phyloP scores from a whole-genome alignment of 2,113 vertebrate species.

The Thymallus thymallus region DNA sequence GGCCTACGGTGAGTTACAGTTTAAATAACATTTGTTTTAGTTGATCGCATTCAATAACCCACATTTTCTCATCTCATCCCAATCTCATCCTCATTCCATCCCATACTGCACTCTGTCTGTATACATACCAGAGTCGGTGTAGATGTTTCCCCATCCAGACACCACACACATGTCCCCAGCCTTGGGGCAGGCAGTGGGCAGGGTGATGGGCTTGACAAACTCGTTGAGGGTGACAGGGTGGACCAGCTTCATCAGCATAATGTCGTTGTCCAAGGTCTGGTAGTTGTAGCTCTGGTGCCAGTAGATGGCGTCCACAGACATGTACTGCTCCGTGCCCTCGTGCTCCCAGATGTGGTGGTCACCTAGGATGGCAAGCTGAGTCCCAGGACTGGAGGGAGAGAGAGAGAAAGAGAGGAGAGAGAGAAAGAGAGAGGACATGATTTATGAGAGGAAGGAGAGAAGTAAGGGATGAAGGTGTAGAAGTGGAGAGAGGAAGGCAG shows the following conservation, averaged over 20 bases:
- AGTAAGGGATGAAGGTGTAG: conserved; percentile 23
- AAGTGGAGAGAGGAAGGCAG: conserved; percentile 45
- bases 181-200: conserved; percentile 60
- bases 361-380: conserved; percentile 60
- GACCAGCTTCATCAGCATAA: conserved; percentile 72
- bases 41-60: too few relatives aligned
- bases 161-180: conserved; percentile 62
- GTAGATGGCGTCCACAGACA: conserved; percentile 70
- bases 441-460: conserved; percentile 10
- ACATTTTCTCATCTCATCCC: background rate
- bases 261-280: conserved; percentile 67
- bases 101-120: background rate
- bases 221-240: conserved; percentile 50
- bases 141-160: conserved; percentile 74
- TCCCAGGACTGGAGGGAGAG: conserved; percentile 50
- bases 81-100: background rate
- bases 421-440: background rate
- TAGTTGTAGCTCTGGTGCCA: conserved; percentile 71
- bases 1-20: too few relatives aligned
- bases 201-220: conserved; percentile 57
- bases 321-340: conserved; percentile 67
- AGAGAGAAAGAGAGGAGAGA: background rate
- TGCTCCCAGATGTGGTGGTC: conserved; percentile 69
- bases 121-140: conserved; percentile 55
- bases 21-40: too few relatives aligned